Conservation (phyloP, 2,888 invertebrate genomes). For the Chaetogeoica ovagalla region DNA sequence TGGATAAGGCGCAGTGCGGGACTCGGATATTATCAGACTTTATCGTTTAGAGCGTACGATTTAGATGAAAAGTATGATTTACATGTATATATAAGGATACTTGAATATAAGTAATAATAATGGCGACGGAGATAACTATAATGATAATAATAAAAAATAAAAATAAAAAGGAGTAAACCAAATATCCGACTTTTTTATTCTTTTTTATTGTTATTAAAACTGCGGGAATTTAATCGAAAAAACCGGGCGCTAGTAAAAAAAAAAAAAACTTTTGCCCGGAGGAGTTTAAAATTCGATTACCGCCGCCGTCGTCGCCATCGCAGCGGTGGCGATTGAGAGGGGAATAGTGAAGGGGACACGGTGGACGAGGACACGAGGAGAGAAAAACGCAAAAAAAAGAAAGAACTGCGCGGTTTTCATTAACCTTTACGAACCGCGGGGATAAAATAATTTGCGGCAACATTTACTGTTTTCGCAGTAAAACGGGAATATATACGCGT, state of each 20-base stretch:
- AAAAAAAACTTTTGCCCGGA: constrained; percentile 44
- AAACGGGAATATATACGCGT: constrained; percentile 3
- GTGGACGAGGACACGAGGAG: too few relatives aligned
- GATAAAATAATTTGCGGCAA: constrained; percentile 50
- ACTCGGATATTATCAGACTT: too few relatives aligned
- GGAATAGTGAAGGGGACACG: background rate
- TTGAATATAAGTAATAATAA: too few relatives aligned
- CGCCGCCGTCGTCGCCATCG: background rate
- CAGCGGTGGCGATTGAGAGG: too few relatives aligned
- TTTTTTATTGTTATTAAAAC: constrained; percentile 43
- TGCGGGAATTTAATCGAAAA: constrained; percentile 48
- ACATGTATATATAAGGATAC: too few relatives aligned
- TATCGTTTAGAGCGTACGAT: too few relatives aligned
- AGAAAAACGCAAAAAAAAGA: background rate
- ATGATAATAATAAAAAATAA: background rate
- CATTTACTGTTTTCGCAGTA: constrained; percentile 22
- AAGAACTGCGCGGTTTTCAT: constrained; percentile 46
- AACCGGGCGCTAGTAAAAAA: constrained; percentile 12
- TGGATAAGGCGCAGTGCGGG: too few relatives aligned
- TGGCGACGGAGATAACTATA: background rate
- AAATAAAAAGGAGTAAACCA: constrained; percentile 25
- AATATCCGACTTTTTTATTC: constrained; percentile 24
- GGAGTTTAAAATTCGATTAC: constrained; percentile 51
- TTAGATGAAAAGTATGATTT: too few relatives aligned
- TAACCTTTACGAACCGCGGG: constrained; percentile 41